Conservation (phyloP, 2,888 invertebrate genomes). For the Dendrolimus houi region DNA sequence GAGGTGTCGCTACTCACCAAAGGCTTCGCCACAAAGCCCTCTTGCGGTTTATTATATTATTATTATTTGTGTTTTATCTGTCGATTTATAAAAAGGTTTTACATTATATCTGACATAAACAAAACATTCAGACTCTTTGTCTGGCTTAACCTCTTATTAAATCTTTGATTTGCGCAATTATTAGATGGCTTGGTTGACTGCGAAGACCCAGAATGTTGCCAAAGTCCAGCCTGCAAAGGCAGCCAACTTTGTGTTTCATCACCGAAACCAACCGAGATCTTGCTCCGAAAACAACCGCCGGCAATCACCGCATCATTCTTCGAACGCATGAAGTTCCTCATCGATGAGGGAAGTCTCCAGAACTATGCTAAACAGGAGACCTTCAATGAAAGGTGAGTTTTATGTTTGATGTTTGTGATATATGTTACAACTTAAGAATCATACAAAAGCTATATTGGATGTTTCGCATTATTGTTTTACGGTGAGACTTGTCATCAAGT, state of each 20-base stretch:
- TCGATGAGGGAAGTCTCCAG: slow-evolving; percentile 98
- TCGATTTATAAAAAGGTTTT: no score
- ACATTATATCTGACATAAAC: no score
- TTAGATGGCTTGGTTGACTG: slow-evolving; percentile 97
- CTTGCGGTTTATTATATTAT: no score
- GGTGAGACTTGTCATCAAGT: background rate
- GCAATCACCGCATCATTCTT: slow-evolving; percentile 98
- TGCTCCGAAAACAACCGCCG: slow-evolving; percentile 96
- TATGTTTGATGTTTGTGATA: slow-evolving; percentile 46
- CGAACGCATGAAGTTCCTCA: slow-evolving; percentile 98
- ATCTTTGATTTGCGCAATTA: slow-evolving; percentile 14
- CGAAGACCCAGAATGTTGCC: slow-evolving; percentile 98
- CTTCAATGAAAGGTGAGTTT: slow-evolving; percentile 96
- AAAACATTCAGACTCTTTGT: slow-evolving; percentile 10
- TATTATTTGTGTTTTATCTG: no score
- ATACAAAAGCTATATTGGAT: background rate
- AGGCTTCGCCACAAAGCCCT: no score
- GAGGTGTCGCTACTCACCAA: no score
- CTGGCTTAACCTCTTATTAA: no score
- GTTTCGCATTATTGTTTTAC: background rate
- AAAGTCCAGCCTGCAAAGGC: slow-evolving; percentile 86
- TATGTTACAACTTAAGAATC: background rate
- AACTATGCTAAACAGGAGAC: slow-evolving; percentile 96
- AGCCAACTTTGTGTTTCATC: slow-evolving; percentile 95
- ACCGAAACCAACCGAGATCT: slow-evolving; percentile 96